These are phyloP conservation scores for Dendrolimus houi DNA, from an alignment of 2,888 invertebrate species.

Conservation along the genomic window DNA sequence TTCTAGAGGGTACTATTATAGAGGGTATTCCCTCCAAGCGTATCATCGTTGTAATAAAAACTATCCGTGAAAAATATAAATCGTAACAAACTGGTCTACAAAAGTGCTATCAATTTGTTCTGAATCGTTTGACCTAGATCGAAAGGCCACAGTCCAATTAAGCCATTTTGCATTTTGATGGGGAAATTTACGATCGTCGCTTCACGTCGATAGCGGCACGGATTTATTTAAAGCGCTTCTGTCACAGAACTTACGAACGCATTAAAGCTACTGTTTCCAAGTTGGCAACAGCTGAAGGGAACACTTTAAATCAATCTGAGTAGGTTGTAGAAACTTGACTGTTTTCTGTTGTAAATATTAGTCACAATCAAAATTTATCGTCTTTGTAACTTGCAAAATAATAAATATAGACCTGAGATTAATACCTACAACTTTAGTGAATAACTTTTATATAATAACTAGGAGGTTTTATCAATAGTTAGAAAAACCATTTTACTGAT, in stretches of 20 bases:
- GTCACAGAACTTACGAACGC: constrained; percentile 34
- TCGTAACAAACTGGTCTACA: constrained; percentile 45
- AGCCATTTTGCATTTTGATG: constrained; percentile 75
- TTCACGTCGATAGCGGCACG: constrained; percentile 45
- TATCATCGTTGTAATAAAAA: neutral
- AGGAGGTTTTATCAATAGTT: too few relatives aligned
- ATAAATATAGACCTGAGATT: too few relatives aligned
- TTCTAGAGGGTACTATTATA: too few relatives aligned
- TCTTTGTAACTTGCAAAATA: neutral
- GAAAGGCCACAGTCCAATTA: constrained; percentile 70
- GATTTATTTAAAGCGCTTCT: constrained; percentile 48
- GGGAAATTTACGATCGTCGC: constrained; percentile 66
- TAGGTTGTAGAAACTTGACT: too few relatives aligned
- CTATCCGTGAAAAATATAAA: constrained; percentile 15
- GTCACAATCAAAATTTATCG: neutral
- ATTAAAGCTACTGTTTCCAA: constrained; percentile 4
- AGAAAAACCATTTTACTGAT: too few relatives aligned
- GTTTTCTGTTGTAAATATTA: too few relatives aligned
- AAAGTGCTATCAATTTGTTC: constrained; percentile 66
- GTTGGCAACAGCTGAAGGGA: too few relatives aligned
- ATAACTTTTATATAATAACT: too few relatives aligned
- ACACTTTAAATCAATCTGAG: too few relatives aligned
- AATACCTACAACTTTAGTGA: too few relatives aligned
- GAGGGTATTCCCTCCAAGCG: too few relatives aligned
- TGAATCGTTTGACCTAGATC: constrained; percentile 68